Conservation (phyloP, 2,888 invertebrate species). For the Plagodis dolabraria region DNA sequence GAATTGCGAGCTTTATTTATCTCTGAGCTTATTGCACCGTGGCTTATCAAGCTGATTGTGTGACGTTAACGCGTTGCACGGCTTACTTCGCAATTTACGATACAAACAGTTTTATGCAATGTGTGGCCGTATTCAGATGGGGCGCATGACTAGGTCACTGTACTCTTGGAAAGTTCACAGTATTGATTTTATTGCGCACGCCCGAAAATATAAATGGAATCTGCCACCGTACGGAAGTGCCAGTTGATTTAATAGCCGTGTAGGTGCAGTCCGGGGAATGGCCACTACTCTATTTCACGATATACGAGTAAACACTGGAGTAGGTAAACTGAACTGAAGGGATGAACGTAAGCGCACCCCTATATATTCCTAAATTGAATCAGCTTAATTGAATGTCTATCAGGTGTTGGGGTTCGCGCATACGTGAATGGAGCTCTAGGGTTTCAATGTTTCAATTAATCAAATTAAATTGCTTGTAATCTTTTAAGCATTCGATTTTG, state of each 20-base stretch:
- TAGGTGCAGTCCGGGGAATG: slow-evolving; percentile 30
- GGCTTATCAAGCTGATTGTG: slow-evolving; percentile 43
- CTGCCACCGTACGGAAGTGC: slow-evolving; percentile 52
- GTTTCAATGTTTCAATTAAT: slow-evolving; percentile 27
- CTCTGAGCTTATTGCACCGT: slow-evolving; percentile 8
- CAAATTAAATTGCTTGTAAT: neutral
- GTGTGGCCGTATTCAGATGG: slow-evolving; percentile 69
- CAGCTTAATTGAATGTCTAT: slow-evolving; percentile 30
- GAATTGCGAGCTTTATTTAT: slow-evolving; percentile 22
- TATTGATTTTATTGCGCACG: slow-evolving; percentile 84
- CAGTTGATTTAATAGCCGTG: slow-evolving; percentile 54
- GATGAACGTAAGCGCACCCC: slow-evolving; percentile 9
- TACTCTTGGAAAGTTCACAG: slow-evolving; percentile 80
- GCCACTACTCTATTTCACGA: slow-evolving; percentile 4
- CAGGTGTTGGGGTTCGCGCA: slow-evolving; percentile 15
- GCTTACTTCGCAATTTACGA: slow-evolving; percentile 48
- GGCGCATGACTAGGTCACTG: slow-evolving; percentile 78
- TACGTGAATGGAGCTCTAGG: slow-evolving; percentile 17
- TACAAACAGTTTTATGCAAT: slow-evolving; percentile 64
- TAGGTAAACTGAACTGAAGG: slow-evolving; percentile 14
- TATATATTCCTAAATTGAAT: slow-evolving; percentile 16
- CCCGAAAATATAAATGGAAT: slow-evolving; percentile 81
- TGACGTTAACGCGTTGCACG: slow-evolving; percentile 30
- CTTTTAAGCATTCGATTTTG: too few relatives aligned
- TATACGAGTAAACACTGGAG: slow-evolving; percentile 12